Evolutionary conservation across 2,113 vertebrate species (phyloP), one percentile per base, ranked within the genome.

Genomic region (Tympanuchus pallidicinctus): DNA sequence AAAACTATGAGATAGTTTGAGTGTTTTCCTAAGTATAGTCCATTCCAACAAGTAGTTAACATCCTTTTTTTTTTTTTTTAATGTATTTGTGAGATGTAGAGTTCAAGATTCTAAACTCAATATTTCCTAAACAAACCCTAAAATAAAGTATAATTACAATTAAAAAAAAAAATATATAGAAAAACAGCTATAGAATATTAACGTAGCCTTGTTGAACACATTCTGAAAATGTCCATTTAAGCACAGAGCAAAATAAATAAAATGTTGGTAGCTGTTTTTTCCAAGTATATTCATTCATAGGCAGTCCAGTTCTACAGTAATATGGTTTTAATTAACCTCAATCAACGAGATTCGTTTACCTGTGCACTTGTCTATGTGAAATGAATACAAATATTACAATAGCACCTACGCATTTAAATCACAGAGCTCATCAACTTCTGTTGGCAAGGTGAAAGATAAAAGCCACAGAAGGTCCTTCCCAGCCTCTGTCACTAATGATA

Each of bases 401-500:
- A 97, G 93, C 88, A 97, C 88, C 93, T 97, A 94, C 88, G 95
- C 97, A 97, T 98, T 98, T 98, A 97, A 98, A 98, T 97, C 97
- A 97, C 94, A 97, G 97, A 97, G 92, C 97, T 97, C 97, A 98
- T 98, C 97, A 97, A 97, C 90, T 97, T 97, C 88, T 96, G 72
- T 69, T 96, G 90, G 87, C 98, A 98, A 98, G 97, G 97, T 98
- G 97, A 98, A 98, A 97, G 96, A 98, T 96, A 97, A 97, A 98
- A 98, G 95, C 96, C 92, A 97, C 88, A 94, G 95, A 97, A 98
- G 97, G 97, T 97, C 97, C 92, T 97, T 97, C 84, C 86, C 92
- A 96, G 97, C 69, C 96, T 98, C 97, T 98, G 98, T 96, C 97
- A 97, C 94, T 98, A 97, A 98, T 98, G 98, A 98, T 97, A 98